Base-by-base conservation (phyloP, 2,888 invertebrate genomes). In the Meliscaeva auricollis region DNA sequence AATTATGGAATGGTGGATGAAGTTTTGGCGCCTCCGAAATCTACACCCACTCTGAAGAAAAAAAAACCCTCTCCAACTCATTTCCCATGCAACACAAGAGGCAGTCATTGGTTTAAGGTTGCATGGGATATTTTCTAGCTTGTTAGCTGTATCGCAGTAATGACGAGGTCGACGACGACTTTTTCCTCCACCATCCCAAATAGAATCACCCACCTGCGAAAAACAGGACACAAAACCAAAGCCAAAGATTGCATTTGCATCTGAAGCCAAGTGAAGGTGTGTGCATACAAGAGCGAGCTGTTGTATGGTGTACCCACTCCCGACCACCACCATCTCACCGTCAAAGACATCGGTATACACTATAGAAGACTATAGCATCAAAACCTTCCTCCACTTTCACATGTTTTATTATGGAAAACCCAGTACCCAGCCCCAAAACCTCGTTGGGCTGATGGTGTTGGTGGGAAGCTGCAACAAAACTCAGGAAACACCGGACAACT, bases 191-290 rank as follows among this genome's bases (percentile, higher is more conserved):
- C 66, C 9, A 20, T 35, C 38, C 35, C 60, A 32, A n/a, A 46
- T 41, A 22, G 17, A 1, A 15, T 30, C 15, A 15, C 15, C 20
- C 46, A 44, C 41, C 15, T 22, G 38, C 9, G 17, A 5, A 60
- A 56, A 48, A 54, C 32, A 22, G 64, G 44, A 46, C 54, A 41
- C 20, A 64, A 74, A 74, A 74, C 83, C 64, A 72, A 70, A 80
- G 32, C 74, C 74, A 80, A 79, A 84, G 80, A 84, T 80, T 84
- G 75, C 75, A 84, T 84, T 84, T 84, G 84, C 84, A 84, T 84
- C 70, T 80, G 58, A 70, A 58, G 80, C 44, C 44, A 64, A 52
- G 58, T 52, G 70, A 70, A 66, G 75, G 84, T 75, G 58, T 80
- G 46, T 75, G 75, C 64, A 80, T 58, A 64, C 41, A 9, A 68